Base-by-base conservation (phyloP, 2,888 invertebrate species). In the Piscicola geometra region DNA sequence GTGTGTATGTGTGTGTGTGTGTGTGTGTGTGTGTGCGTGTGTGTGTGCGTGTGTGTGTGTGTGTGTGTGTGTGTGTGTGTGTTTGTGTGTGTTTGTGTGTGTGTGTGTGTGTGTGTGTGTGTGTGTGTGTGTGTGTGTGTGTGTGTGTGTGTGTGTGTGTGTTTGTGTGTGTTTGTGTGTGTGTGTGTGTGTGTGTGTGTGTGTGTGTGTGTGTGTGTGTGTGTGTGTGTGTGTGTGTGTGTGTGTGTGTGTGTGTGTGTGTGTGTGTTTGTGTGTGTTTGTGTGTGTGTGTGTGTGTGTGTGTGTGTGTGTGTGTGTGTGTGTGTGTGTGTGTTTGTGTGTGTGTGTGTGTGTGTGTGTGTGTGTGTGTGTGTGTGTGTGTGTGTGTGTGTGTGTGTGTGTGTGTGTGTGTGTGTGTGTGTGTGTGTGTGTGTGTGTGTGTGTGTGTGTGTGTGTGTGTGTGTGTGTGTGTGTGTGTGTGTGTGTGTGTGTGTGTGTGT, bases 141-240 rank as follows among this genome's bases (percentile, higher is more conserved):
- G 30, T 64, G 64, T 64, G 5, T 64, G 64, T 64, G 64, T 64
- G 64, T 64, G 64, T 64, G 64, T 64, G 64, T 64, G n/a, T 64
- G 64, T 64, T 3, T 64, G 64, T 30, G 64, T 64, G 64, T 64
- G 30, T 64, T 5, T 64, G 64, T 64, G 3, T 30, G 64, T 30
- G n/a, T 30, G 30, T 64, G 64, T 64, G 25, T 28, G 64, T 64
- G 64, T 64, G 30, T 64, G 64, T 64, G 30, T 30, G 64, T 33
- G 68, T 68, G 35, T 64, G 64, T 64, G 64, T 64, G 64, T 64
- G 64, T 64, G 64, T 64, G 64, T 64, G 36, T 9, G 69, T 41
- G 30, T 47, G 47, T 28, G 71, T 25, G 71, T 30, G 50, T 50
- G 50, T 25, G 28, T 1, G 47, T 1, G 12, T 30, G 47, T 0